Evolutionary conservation across 2,888 invertebrate species (phyloP), one percentile per base, ranked within the genome.

Genomic region (Malthinus seriepunctatus): DNA sequence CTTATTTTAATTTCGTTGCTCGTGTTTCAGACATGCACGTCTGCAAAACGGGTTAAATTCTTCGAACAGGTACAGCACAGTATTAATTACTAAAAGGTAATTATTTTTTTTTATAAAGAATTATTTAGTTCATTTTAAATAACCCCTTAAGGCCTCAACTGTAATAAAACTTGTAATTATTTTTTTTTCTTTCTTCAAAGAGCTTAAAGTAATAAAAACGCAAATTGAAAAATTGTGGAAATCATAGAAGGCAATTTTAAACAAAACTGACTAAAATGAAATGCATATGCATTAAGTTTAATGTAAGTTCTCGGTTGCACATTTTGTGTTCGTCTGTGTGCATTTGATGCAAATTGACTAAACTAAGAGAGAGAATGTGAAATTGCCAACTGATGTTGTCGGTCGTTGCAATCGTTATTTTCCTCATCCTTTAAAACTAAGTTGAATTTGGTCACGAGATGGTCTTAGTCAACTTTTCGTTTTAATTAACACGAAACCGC

Each of bases 401-500:
- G 23, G n/a, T 5, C 23, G 23, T 23, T 42, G 39, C 32, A 12
- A 23, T 31, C 10, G 51, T 42, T n/a, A n/a, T n/a, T n/a, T n/a
- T 7, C 12, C 23, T 23, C 23, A 5, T 23, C 23, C 23, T 23
- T 23, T 23, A 23, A 23, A 23, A 23, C 61, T 54, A 57, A 54
- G 57, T 50, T 42, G 35, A 45, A 39, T 45, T 61, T 51, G 52
- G 61, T 61, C 54, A 54, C 57, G 61, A n/a, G n/a, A 46, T 44
- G 51, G 50, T 56, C 56, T 61, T 49, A 44, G 23, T 55, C 38
- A 62, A 55, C 51, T 62, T 50, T 47, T 57, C 58, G 54, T 23
- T 58, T 62, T 55, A 58, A 61, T 62, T 62, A 54, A 54, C 51
- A 53, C 54, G 48, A 47, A 58, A 58, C 52, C 56, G 48, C 51